Conservation (phyloP, 2,113 vertebrate genomes). For the Podiceps cristatus region DNA sequence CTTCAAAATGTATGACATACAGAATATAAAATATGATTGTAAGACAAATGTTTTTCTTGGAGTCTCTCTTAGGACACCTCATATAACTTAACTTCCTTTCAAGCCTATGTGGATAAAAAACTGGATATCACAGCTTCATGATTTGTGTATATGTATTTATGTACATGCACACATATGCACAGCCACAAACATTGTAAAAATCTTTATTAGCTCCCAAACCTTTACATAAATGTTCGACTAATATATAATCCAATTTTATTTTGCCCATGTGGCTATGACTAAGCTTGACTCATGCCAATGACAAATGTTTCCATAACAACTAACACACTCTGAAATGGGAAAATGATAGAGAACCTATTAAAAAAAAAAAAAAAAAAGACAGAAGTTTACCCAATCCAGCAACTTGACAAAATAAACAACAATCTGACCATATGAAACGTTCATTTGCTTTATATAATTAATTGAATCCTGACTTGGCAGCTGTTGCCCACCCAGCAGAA, state of each 20-base stretch:
- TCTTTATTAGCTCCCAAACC: background rate
- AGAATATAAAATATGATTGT: background rate
- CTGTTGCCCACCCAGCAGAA: background rate
- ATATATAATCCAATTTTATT: background rate
- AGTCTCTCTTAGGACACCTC: background rate
- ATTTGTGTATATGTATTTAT: background rate
- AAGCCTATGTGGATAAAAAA: background rate
- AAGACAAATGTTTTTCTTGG: background rate
- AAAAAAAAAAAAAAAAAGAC: background rate
- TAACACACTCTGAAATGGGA: background rate
- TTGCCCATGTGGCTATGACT: conserved; percentile 3
- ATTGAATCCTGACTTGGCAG: background rate
- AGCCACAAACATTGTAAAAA: background rate
- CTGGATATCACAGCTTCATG: background rate
- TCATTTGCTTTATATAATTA: background rate
- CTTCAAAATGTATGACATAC: background rate
- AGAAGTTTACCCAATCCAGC: background rate
- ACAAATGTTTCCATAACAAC: conserved; percentile 17
- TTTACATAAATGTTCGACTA: background rate
- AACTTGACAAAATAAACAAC: background rate
- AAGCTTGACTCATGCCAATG: background rate
- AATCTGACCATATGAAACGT: background rate
- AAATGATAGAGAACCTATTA: background rate
- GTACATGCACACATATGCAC: background rate
- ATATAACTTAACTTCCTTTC: background rate